Percentiles rank a stretch among this genome's conserved stretches.
These are phyloP conservation scores for Leucophenga montana DNA, from an alignment of 2,888 invertebrate genomes.

Conservation along the genomic window DNA sequence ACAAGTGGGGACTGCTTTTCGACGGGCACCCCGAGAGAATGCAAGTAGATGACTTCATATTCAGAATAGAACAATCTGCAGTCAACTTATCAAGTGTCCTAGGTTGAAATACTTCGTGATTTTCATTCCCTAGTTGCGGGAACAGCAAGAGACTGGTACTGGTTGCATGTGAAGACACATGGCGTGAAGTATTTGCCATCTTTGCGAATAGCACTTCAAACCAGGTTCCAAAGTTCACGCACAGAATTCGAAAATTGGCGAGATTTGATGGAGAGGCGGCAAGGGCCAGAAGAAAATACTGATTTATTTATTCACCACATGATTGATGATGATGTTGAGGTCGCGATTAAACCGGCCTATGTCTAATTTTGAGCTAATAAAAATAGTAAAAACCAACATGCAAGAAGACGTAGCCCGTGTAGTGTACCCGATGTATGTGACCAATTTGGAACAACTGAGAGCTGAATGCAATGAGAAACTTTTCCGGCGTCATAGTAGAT, in stretches of 20 bases:
- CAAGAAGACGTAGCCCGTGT: background rate
- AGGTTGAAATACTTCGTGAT: too few species aligned
- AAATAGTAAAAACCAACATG: background rate
- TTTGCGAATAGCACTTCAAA: too few species aligned
- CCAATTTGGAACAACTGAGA: too few species aligned
- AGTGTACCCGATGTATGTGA: too few species aligned
- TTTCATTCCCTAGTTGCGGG: background rate
- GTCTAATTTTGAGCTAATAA: background rate
- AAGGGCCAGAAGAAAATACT: background rate
- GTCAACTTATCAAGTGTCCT: too few species aligned
- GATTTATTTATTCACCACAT: conserved; percentile 23
- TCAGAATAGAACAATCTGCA: too few species aligned
- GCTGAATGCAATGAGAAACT: too few species aligned
- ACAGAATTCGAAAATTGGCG: background rate
- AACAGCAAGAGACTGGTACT: conserved; percentile 19
- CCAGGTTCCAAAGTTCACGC: too few species aligned
- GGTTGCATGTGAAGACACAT: conserved; percentile 10
- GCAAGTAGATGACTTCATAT: too few species aligned
- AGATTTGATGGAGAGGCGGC: background rate
- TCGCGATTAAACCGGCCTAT: background rate
- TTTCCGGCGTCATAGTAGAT: too few species aligned
- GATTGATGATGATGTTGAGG: background rate
- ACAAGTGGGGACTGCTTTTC: too few species aligned
- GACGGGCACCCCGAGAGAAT: too few species aligned
- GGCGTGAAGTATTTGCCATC: background rate